Evolutionary conservation across 1,140 invertebrate species (phyloP).

Genomic region (Macrobrachium nipponense): DNA sequence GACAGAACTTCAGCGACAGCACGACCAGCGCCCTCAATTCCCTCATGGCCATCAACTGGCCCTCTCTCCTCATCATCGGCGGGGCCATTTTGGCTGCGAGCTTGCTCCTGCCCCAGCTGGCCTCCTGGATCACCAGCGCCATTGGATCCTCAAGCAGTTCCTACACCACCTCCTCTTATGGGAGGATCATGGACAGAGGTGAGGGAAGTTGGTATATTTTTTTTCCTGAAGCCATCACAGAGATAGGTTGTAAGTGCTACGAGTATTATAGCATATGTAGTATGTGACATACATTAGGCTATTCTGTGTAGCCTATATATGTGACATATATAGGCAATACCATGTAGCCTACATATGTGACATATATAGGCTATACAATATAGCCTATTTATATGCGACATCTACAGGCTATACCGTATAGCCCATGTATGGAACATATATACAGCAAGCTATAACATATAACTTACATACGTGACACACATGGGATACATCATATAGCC

Average conservation of each 20-base stretch:
- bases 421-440: no score
- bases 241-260: no score
- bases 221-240: not conserved
- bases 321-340: no score
- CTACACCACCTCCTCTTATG: constrained; percentile 17
- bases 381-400: no score
- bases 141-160: not conserved
- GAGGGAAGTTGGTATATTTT: not conserved
- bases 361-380: not conserved
- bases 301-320: no score
- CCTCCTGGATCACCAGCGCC: not conserved
- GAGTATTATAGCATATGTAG: no score
- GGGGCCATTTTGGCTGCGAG: constrained; percentile 17
- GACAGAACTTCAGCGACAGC: constrained; percentile 9
- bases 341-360: not conserved
- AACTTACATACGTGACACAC: no score
- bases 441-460: no score
- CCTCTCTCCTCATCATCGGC: constrained; percentile 36
- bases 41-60: constrained; percentile 55
- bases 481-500: no score
- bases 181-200: constrained; percentile 25
- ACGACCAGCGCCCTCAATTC: constrained; percentile 40
- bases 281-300: no score
- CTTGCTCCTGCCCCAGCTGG: constrained; percentile 50
- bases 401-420: no score